Evolutionary conservation across 2,113 vertebrate species (phyloP).

Genomic region (Hemiscyllium ocellatum): DNA sequence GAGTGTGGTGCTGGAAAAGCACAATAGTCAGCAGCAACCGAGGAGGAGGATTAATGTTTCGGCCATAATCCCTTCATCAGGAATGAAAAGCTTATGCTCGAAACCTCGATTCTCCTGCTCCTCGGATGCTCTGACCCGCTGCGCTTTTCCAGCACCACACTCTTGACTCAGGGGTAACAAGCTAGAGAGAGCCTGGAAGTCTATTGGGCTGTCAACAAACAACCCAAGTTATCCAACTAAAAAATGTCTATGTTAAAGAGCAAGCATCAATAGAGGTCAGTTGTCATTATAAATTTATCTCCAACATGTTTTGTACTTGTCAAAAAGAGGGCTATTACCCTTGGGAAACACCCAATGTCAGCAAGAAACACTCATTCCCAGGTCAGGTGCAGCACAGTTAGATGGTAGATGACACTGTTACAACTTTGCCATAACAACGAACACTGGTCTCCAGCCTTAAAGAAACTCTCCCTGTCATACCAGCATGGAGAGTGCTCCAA

Average conservation of each 20-base stretch:
- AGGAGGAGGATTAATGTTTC: too few relatives aligned
- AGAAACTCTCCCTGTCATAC: neutral
- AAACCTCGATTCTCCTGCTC: too few relatives aligned
- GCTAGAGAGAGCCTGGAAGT: neutral
- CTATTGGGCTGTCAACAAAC: neutral
- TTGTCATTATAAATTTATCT: neutral
- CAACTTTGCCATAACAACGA: neutral
- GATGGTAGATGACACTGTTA: neutral
- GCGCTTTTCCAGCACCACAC: too few relatives aligned
- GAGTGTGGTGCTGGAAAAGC: too few relatives aligned
- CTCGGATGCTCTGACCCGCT: too few relatives aligned
- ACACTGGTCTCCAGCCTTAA: neutral
- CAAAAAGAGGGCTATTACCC: neutral
- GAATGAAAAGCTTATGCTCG: too few relatives aligned
- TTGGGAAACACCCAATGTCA: neutral
- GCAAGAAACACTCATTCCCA: neutral
- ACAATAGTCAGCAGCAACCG: too few relatives aligned
- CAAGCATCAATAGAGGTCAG: neutral
- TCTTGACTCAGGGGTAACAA: neutral
- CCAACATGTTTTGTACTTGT: neutral
- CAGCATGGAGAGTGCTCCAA: neutral
- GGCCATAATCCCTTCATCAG: too few relatives aligned
- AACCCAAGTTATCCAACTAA: neutral
- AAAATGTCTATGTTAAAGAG: neutral
- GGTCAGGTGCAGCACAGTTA: neutral